Conservation (phyloP, 2,888 invertebrate genomes). For the Tubulanus polymorphus region DNA sequence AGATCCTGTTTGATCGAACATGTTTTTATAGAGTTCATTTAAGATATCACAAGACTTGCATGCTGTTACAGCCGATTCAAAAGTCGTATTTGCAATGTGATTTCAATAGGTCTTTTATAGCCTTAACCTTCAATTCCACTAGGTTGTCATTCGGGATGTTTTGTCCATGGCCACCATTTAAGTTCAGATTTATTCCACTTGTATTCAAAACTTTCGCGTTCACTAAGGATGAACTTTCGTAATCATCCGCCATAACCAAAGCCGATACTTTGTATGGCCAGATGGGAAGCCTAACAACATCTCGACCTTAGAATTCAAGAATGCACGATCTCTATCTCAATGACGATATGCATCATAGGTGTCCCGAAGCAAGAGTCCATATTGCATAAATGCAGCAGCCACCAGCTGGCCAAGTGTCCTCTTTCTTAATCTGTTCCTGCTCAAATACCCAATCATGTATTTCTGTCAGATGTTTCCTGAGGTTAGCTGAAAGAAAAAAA, state of each 20-base stretch:
- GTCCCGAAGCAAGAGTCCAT: neutral
- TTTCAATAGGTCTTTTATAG: conserved; percentile 8
- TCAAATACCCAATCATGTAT: no score
- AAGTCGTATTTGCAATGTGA: no score
- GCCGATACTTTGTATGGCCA: neutral
- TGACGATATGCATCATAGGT: neutral
- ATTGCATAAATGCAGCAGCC: neutral
- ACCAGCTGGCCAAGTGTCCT: neutral
- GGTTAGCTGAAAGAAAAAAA: no score
- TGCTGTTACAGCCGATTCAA: no score
- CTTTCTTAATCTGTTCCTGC: no score
- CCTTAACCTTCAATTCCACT: conserved; percentile 19
- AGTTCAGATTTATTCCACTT: neutral
- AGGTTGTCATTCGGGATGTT: conserved; percentile 16
- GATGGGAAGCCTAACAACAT: neutral
- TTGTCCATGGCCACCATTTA: neutral
- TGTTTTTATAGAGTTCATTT: no score
- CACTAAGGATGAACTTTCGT: neutral
- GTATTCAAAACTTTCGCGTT: neutral
- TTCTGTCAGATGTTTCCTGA: no score
- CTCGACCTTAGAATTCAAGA: neutral
- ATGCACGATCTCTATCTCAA: neutral
- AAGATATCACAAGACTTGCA: no score
- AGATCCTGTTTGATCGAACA: no score
- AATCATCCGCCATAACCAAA: neutral